Conservation (phyloP, 2,113 vertebrate genomes). For the Nansenia antarctica region DNA sequence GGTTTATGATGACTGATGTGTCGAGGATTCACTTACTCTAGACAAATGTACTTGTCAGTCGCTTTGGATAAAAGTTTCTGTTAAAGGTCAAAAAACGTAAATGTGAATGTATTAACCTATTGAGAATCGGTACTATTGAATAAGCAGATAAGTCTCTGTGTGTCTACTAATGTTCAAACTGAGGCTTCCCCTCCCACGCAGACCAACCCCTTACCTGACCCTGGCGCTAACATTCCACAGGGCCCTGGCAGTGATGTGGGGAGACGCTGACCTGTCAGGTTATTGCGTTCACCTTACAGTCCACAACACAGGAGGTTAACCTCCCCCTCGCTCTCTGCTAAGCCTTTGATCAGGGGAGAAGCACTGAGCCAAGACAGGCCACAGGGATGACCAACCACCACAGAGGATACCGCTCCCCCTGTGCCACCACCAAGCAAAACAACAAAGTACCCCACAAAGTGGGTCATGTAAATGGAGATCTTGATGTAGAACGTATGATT, state of each 20-base stretch:
- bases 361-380: conserved; percentile 11
- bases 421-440: background rate
- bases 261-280: conserved; percentile 42
- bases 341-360: conserved; percentile 46
- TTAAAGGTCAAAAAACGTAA: too few species aligned
- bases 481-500: too few species aligned
- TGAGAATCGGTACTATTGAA: background rate
- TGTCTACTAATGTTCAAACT: background rate
- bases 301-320: conserved; percentile 16
- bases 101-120: too few species aligned
- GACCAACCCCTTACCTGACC: conserved; percentile 6
- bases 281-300: conserved; percentile 38
- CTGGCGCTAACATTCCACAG: conserved; percentile 21
- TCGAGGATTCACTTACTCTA: too few species aligned
- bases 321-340: conserved; percentile 17
- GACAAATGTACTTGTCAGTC: too few species aligned
- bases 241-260: conserved; percentile 28
- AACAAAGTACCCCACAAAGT: background rate
- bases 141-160: background rate
- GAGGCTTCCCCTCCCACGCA: background rate
- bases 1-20: too few species aligned
- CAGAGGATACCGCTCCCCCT: background rate
- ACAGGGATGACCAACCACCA: conserved; percentile 22
- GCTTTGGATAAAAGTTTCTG: too few species aligned
- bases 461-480: background rate